Evolutionary conservation across 2,888 invertebrate species (phyloP), one percentile per base, ranked within the genome.

Genomic region (Azorinus chamasolen): DNA sequence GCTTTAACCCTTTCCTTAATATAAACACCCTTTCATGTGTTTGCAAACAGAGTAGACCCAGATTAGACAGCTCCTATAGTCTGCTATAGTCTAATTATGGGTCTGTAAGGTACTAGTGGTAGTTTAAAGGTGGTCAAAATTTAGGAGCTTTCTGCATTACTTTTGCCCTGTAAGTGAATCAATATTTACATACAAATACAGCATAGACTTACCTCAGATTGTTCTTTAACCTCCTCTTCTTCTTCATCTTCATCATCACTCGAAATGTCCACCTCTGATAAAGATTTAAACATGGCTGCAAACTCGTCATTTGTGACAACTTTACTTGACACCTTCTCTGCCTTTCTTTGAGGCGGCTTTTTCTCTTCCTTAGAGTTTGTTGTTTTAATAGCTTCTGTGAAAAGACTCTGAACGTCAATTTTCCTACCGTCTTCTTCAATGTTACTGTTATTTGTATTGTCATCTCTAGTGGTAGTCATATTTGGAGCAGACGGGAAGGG

Each of bases 401-500:
- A n/a, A 20, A 41, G 41, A 14, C 20, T n/a, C 27, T 18, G n/a
- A 3, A 16, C 45, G 2, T 48, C 48, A 22, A 12, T 24, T n/a
- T 41, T 39, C 5, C 14, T 10, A 14, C 24, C 39, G n/a, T 27
- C 32, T 37, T 41, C 32, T 62, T 24, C 18, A 18, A 41, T 73
- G 20, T 53, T 54, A 37, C 54, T 53, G 25, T 62, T 79, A 22
- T 62, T 66, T 64, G 32, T 55, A 62, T 58, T 59, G 48, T 45
- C 41, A 27, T 50, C 45, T 57, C n/a, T 27, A 63, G 6, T 43
- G 20, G 48, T 58, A 53, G 43, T 41, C 8, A 12, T 79, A 71
- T 71, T 83, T 32, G 83, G 82, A n/a, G 86, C 86, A 45, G 88
- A 86, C n/a, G 83, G 71, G 54, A 79, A 71, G 43, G 84, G 81